Evolutionary conservation across 2,888 invertebrate species (phyloP).

Genomic region (Agonopterix heracliana): DNA sequence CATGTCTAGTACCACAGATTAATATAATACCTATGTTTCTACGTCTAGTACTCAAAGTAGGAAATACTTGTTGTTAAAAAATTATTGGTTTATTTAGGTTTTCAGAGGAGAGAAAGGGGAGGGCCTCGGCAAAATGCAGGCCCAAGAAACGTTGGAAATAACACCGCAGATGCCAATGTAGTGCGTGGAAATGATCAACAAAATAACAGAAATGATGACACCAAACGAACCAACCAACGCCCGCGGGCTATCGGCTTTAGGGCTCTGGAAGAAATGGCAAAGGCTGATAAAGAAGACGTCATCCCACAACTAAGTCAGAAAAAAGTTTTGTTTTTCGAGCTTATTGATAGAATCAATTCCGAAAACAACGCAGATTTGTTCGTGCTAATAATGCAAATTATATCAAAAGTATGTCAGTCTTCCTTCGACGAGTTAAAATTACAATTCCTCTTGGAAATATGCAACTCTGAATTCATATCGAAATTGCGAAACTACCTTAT

Average conservation of each 20-base stretch:
- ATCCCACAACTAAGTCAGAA: slow-evolving; percentile 41
- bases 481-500: slow-evolving; percentile 43
- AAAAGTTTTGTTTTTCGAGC: slow-evolving; percentile 39
- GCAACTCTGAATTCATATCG: slow-evolving; percentile 45
- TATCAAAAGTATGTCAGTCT: slow-evolving; percentile 49
- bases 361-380: slow-evolving; percentile 36
- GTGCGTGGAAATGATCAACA: too few relatives aligned
- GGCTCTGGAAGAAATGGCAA: slow-evolving; percentile 41
- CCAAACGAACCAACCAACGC: background rate
- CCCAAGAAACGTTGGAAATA: too few relatives aligned
- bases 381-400: slow-evolving; percentile 49
- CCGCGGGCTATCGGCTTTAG: slow-evolving; percentile 22
- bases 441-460: slow-evolving; percentile 43
- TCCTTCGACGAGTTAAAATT: slow-evolving; percentile 48
- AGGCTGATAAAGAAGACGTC: slow-evolving; percentile 41
- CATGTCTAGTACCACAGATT: too few relatives aligned
- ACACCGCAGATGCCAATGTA: too few relatives aligned
- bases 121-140: too few relatives aligned
- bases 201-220: background rate
- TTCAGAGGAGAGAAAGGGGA: too few relatives aligned
- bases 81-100: too few relatives aligned
- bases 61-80: too few relatives aligned
- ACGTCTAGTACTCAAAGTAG: too few relatives aligned
- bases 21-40: too few relatives aligned
- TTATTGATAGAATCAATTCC: slow-evolving; percentile 30